Percentiles rank a stretch among this genome's conserved stretches.
Evolutionary conservation across 2,888 invertebrate genomes (phyloP).

Genomic region (Aromia moschata): DNA sequence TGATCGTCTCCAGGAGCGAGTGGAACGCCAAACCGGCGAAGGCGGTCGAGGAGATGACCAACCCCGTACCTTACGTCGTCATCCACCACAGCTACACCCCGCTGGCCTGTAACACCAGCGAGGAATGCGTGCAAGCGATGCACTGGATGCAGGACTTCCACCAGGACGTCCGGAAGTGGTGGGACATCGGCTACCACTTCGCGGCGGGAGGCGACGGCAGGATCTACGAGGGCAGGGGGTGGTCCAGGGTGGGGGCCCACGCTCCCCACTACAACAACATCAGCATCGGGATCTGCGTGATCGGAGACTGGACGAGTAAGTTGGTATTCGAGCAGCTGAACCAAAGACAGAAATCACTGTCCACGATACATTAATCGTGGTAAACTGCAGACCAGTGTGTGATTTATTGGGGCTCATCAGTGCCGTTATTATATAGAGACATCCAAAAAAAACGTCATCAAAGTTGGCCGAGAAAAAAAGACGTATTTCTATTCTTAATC

Average conservation of each 20-base stretch:
- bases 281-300: constrained; percentile 77
- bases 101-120: constrained; percentile 67
- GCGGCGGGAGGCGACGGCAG: constrained; percentile 77
- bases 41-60: constrained; percentile 62
- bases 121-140: constrained; percentile 68
- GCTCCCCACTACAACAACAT: constrained; percentile 73
- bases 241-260: constrained; percentile 76
- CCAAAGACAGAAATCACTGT: too few species aligned
- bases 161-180: constrained; percentile 69
- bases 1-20: constrained; percentile 63
- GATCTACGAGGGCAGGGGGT: constrained; percentile 77
- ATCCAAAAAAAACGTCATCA: too few species aligned
- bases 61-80: constrained; percentile 73
- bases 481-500: too few species aligned
- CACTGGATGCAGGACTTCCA: constrained; percentile 74
- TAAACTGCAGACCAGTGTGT: too few species aligned
- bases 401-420: too few species aligned
- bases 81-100: constrained; percentile 78
- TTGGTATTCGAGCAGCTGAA: too few species aligned
- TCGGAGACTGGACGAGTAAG: constrained; percentile 78
- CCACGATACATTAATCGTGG: too few species aligned
- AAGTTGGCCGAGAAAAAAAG: too few species aligned
- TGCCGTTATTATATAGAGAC: too few species aligned
- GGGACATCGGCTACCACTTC: constrained; percentile 78
- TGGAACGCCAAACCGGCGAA: constrained; percentile 70